Evolutionary conservation across 2,797 vertebrate genomes (phyloP), one percentile per base, ranked within the genome.

Genomic region (Myotis findleyi): DNA sequence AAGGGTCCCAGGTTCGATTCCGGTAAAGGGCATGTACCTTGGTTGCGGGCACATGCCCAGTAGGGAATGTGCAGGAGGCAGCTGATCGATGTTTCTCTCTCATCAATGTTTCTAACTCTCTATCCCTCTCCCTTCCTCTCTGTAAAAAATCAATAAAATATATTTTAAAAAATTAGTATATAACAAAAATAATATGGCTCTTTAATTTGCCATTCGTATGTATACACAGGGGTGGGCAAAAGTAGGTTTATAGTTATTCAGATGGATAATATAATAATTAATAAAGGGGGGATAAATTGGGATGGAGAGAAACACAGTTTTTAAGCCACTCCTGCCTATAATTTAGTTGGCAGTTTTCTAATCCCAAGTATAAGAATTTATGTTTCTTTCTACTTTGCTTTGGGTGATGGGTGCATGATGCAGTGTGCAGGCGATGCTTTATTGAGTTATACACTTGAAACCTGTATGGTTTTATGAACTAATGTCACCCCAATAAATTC

Each of bases 81-180:
- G n/a, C n/a, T n/a, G n/a, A n/a, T n/a, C n/a, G n/a, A n/a, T n/a
- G n/a, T n/a, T n/a, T n/a, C n/a, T n/a, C n/a, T n/a, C n/a, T n/a
- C n/a, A n/a, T n/a, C n/a, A n/a, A n/a, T n/a, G n/a, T n/a, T n/a
- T n/a, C n/a, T n/a, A n/a, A n/a, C n/a, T n/a, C n/a, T n/a, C n/a
- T n/a, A n/a, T n/a, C n/a, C n/a, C n/a, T n/a, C n/a, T n/a, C n/a
- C n/a, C n/a, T n/a, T n/a, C n/a, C n/a, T n/a, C n/a, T n/a, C n/a
- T n/a, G n/a, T n/a, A n/a, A n/a, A n/a, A n/a, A n/a, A n/a, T n/a
- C n/a, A n/a, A n/a, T n/a, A n/a, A n/a, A n/a, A n/a, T n/a, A n/a
- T n/a, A n/a, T n/a, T n/a, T n/a, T n/a, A n/a, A n/a, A n/a, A 94
- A 82, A 71, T 55, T 80, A 94, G 12, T 8, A 64, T 77, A 47